Conservation (phyloP, 2,888 invertebrate genomes). For the Drosophila cracens region DNA sequence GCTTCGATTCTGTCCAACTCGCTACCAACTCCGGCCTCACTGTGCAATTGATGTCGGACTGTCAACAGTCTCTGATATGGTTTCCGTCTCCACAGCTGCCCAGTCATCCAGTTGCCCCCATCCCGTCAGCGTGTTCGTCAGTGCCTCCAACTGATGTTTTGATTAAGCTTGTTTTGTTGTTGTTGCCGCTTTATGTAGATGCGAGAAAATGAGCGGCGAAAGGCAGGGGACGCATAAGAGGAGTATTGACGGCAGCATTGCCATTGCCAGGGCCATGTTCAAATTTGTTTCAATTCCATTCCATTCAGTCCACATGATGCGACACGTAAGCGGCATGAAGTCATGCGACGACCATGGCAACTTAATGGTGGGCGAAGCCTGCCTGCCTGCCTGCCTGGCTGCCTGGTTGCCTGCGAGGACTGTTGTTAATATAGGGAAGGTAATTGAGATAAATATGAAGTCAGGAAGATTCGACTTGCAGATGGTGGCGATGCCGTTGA, state of each 20-base stretch:
- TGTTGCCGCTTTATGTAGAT: constrained; percentile 62
- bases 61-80: constrained; percentile 57
- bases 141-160: constrained; percentile 57
- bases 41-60: constrained; percentile 51
- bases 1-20: constrained; percentile 2
- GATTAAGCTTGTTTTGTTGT: constrained; percentile 46
- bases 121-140: constrained; percentile 39
- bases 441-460: constrained; percentile 68
- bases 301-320: constrained; percentile 44
- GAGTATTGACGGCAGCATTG: constrained; percentile 36
- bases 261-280: constrained; percentile 64
- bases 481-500: not conserved
- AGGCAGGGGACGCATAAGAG: not conserved
- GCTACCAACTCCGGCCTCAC: constrained; percentile 21
- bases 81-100: constrained; percentile 4
- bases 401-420: constrained; percentile 29
- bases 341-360: constrained; percentile 53
- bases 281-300: constrained; percentile 78
- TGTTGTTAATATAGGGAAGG: constrained; percentile 72
- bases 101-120: constrained; percentile 1
- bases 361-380: not conserved
- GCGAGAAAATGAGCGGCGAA: constrained; percentile 33
- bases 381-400: not conserved
- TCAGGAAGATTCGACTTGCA: constrained; percentile 18
- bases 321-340: constrained; percentile 80